phyloP scores from a whole-genome alignment of 2,888 invertebrate species.

The Leucoptera coffeella region DNA sequence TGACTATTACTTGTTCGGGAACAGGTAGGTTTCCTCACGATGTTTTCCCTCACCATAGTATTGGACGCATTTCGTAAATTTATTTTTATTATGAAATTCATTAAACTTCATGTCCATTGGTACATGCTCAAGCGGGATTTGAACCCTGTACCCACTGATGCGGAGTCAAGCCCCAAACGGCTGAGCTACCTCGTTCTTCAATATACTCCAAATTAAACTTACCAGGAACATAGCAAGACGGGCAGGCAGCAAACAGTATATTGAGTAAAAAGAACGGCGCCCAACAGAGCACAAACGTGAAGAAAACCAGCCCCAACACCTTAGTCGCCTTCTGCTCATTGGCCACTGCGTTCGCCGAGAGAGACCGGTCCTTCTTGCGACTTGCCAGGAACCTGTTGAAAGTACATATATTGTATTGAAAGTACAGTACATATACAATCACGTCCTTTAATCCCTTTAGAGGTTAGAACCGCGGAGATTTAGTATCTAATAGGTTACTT shows the following conservation, averaged over 20 bases:
- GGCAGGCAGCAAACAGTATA: conserved; percentile 80
- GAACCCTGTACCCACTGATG: too few relatives aligned
- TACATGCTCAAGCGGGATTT: too few relatives aligned
- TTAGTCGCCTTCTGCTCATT: conserved; percentile 94
- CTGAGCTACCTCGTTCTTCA: too few relatives aligned
- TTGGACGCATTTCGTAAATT: too few relatives aligned
- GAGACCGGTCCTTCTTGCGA: conserved; percentile 63
- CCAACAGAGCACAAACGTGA: conserved; percentile 90
- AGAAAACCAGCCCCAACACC: conserved; percentile 85
- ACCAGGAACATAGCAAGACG: conserved; percentile 69
- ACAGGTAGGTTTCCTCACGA: too few relatives aligned
- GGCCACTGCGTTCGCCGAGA: conserved; percentile 77
- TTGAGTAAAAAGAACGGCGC: conserved; percentile 88
- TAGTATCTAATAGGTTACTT: neutral
- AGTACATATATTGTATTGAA: neutral
- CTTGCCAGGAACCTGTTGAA: conserved; percentile 59
- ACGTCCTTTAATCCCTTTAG: neutral
- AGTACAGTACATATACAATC: neutral
- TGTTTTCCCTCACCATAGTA: too few relatives aligned
- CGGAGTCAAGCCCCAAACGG: too few relatives aligned
- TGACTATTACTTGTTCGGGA: too few relatives aligned
- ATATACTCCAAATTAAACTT: conserved; percentile 8
- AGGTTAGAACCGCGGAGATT: neutral
- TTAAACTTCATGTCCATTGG: too few relatives aligned
- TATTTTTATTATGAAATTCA: too few relatives aligned